Evolutionary conservation across 92 coral and sea anemone species (phyloP).

Genomic region (Heliopora coerulea): DNA sequence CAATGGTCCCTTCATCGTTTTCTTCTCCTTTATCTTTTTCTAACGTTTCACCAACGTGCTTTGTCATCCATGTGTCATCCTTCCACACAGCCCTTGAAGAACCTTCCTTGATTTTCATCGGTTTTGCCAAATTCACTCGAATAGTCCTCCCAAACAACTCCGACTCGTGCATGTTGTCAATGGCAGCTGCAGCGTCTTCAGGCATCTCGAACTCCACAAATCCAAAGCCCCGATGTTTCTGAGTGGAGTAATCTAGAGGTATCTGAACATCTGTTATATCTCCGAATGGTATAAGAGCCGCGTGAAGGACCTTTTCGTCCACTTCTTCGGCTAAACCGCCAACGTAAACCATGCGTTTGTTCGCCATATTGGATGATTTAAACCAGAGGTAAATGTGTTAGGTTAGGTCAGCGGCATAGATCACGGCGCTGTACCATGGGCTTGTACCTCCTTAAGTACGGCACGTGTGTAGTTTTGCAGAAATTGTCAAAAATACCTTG

Average conservation of each 20-base stretch:
- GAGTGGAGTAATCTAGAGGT: slow-evolving; percentile 89
- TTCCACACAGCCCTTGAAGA: slow-evolving; percentile 98
- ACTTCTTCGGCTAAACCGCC: slow-evolving; percentile 99
- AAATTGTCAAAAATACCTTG: too few relatives aligned
- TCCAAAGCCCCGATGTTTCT: slow-evolving; percentile 96
- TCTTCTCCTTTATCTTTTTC: slow-evolving; percentile 58
- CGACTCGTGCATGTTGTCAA: slow-evolving; percentile 98
- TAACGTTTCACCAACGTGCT: slow-evolving; percentile 82
- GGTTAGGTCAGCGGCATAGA: too few relatives aligned
- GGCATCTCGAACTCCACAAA: slow-evolving; percentile 98
- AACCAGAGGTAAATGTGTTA: too few relatives aligned
- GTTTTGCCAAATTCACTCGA: slow-evolving; percentile 93
- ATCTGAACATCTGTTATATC: slow-evolving; percentile 99
- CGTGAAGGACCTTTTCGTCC: slow-evolving; percentile 97
- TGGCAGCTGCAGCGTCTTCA: slow-evolving; percentile 98
- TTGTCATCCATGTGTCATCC: slow-evolving; percentile 91
- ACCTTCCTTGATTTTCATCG: slow-evolving; percentile 97
- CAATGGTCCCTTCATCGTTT: slow-evolving; percentile 40
- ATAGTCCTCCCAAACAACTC: slow-evolving; percentile 94
- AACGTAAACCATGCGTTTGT: slow-evolving; percentile 96
- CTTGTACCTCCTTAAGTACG: too few relatives aligned
- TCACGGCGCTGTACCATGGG: too few relatives aligned
- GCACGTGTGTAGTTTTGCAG: too few relatives aligned
- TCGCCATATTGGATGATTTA: slow-evolving; percentile 83
- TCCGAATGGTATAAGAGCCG: slow-evolving; percentile 98